A percentile compares a stretch with the other conserved stretches of the same genome.
Conservation (phyloP, 2,797 vertebrate genomes). For the Allochrocebus solatus region DNA sequence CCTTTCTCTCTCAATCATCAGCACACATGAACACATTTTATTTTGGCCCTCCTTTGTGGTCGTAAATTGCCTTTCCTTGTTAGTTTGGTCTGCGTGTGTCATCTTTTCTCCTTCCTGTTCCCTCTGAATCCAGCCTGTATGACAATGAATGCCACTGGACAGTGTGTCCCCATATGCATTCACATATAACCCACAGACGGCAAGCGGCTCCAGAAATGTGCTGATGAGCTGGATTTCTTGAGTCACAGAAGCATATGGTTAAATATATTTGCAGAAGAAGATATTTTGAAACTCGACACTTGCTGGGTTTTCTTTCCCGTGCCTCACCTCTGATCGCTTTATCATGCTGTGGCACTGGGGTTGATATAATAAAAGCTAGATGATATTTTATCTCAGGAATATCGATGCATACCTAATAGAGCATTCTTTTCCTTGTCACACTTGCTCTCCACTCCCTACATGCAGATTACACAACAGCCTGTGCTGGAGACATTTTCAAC, state of each 20-base stretch:
- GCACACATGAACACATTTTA: neutral
- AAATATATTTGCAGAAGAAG: neutral
- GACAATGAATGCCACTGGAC: neutral
- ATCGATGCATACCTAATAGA: neutral
- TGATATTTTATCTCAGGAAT: neutral
- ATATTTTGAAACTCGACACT: neutral
- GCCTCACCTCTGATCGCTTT: neutral
- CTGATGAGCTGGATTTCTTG: neutral
- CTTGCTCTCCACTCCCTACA: neutral
- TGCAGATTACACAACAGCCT: neutral
- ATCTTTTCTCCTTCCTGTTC: neutral
- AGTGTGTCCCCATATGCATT: fast-evolving
- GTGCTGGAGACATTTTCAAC: neutral
- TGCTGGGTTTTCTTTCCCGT: neutral
- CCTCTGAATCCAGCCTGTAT: neutral
- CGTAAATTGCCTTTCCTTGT: neutral
- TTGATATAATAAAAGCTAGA: neutral
- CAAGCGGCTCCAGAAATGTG: neutral
- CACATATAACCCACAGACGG: neutral
- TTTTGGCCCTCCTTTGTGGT: neutral
- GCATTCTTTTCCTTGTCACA: neutral
- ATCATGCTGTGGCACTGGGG: neutral
- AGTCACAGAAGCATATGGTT: neutral
- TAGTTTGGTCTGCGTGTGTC: neutral
- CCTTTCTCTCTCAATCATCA: neutral